phyloP scores from a whole-genome alignment of 1,140 invertebrate genomes.

The Popillia japonica region DNA sequence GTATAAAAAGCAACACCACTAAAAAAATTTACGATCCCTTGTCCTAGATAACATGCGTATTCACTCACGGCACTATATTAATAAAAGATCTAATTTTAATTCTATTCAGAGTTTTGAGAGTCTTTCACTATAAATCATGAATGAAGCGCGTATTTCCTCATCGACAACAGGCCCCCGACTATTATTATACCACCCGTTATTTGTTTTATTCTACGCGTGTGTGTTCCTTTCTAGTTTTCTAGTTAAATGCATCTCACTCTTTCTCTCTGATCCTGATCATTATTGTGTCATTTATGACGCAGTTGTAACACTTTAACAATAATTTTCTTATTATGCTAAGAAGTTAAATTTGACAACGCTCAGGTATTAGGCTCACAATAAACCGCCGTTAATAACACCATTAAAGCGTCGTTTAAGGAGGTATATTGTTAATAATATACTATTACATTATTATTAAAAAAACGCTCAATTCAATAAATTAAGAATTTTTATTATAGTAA shows the following conservation, averaged over 20 bases:
- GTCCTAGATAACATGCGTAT: constrained; percentile 20
- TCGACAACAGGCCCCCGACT: constrained; percentile 18
- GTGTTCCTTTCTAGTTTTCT: too few relatives aligned
- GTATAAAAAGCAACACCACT: background rate
- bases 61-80: constrained; percentile 27
- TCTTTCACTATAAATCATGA: constrained; percentile 34
- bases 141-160: constrained; percentile 25
- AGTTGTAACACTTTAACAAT: too few relatives aligned
- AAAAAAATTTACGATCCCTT: constrained; percentile 34
- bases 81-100: constrained; percentile 36
- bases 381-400: too few relatives aligned
- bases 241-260: too few relatives aligned
- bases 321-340: too few relatives aligned
- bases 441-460: background rate
- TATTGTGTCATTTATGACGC: too few relatives aligned
- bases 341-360: too few relatives aligned
- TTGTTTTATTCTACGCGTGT: constrained; percentile 21
- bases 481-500: background rate
- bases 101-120: constrained; percentile 31
- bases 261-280: too few relatives aligned
- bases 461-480: constrained; percentile 17
- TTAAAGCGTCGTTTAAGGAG: too few relatives aligned
- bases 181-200: constrained; percentile 20
- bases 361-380: too few relatives aligned
- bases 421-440: too few relatives aligned